Evolutionary conservation across 2,888 invertebrate species (phyloP), one percentile per base, ranked within the genome.

Genomic region (Chymomyza caudatula): DNA sequence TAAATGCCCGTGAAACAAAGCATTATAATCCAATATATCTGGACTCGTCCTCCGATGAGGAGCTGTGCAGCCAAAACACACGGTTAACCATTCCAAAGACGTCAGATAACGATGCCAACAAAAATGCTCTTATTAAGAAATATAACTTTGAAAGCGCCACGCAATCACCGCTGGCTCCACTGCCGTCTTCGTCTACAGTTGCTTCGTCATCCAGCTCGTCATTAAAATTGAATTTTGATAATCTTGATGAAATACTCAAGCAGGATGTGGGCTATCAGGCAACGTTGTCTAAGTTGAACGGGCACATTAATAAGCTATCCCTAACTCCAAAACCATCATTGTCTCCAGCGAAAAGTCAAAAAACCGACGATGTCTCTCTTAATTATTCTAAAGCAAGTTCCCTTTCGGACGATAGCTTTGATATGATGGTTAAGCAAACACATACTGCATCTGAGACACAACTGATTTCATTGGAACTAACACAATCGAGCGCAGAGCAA

Each of bases 1-100:
- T 62, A 4, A 70, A 53, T 11, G 74, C 53, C 2, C 71, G 22
- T 11, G 73, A 29, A 4, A 56, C 58, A 53, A 80, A 78, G 55
- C 68, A 73, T 6, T 78, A 76, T 44, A 88, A 88, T 66, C 88
- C 89, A 8, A 88, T 89, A 17, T 89, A 87, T 67, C 67, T 89
- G 25, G 88, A 88, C 65, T 88, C 88, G 0, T 87, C 87, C 19
- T 83, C 87, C 4, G 87, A 86, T n/a, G 88, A 88, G 55, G 80
- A 73, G 43, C 13, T 8, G 5, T 25, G 3, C 42, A 53, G 23
- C 13, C 29, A n/a, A 53, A 42, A 42, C 29, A 47, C 29, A 13
- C 13, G 11, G 51, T n/a, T n/a, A n/a, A n/a, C n/a, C n/a, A n/a
- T n/a, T n/a, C 15, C 13, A 22, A n/a, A 43, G 22, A 43, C 29